phyloP scores from a whole-genome alignment of 2,797 vertebrate species.

The Rhinogobio ventralis region DNA sequence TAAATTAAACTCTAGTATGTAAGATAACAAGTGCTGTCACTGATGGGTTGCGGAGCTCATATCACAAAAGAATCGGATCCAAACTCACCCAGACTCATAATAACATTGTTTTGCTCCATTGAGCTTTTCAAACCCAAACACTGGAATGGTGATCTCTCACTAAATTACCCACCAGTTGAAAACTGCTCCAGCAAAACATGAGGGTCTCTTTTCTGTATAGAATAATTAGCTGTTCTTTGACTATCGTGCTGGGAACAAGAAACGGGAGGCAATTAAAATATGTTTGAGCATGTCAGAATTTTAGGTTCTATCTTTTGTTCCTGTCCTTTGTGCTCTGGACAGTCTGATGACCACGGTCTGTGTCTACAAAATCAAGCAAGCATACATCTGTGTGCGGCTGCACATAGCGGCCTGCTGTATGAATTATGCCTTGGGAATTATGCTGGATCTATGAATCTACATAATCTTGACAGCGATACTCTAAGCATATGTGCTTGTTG shows the following conservation, averaged over 20 bases:
- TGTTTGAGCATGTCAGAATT: conserved; percentile 65
- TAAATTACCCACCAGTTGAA: conserved; percentile 9
- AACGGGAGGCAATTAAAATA: conserved; percentile 71
- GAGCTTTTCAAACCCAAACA: conserved; percentile 10
- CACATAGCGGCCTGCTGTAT: not conserved
- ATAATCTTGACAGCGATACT: conserved; percentile 37
- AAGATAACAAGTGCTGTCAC: not conserved
- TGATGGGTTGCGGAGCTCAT: not conserved
- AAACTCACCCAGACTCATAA: not conserved
- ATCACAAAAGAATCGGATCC: not conserved
- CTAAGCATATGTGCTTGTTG: conserved; percentile 22
- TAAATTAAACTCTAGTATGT: not conserved
- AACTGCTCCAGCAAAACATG: conserved; percentile 15
- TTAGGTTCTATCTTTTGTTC: conserved; percentile 58
- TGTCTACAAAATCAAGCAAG: conserved; percentile 36
- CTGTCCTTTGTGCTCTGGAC: conserved; percentile 44
- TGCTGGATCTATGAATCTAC: conserved; percentile 8
- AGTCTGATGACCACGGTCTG: conserved; percentile 44
- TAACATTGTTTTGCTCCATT: not conserved
- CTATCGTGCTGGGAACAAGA: conserved; percentile 66
- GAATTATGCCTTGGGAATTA: conserved; percentile 23
- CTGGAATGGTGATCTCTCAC: not conserved
- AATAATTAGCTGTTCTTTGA: conserved; percentile 74
- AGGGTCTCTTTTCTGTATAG: conserved; percentile 64
- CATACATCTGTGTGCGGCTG: conserved; percentile 42